These are phyloP conservation scores for Adrianichthys oophorus DNA, from an alignment of 2,797 vertebrate genomes.

Conservation along the genomic window DNA sequence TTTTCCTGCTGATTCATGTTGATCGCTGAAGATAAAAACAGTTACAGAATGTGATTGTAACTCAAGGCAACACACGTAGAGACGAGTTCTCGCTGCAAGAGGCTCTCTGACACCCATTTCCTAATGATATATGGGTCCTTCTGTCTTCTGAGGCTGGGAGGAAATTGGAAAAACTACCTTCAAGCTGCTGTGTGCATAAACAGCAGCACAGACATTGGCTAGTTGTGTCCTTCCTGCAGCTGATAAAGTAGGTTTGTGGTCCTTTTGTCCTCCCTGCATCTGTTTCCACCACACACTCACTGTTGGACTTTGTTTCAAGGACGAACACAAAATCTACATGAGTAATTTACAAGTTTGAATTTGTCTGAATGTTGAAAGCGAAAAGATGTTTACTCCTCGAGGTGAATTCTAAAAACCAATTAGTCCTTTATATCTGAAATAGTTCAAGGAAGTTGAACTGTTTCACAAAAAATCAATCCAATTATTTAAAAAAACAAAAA, in stretches of 20 bases:
- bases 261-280: conserved; percentile 32
- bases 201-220: conserved; percentile 21
- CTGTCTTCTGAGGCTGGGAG: conserved; percentile 39
- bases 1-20: conserved; percentile 37
- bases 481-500: too few species aligned
- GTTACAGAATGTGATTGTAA: conserved; percentile 44
- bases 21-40: conserved; percentile 51
- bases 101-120: conserved; percentile 47
- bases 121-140: conserved; percentile 51
- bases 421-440: too few species aligned
- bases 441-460: too few species aligned
- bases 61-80: conserved; percentile 35
- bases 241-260: conserved; percentile 27
- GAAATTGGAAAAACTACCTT: conserved; percentile 55
- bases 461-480: too few species aligned
- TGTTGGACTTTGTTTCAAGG: conserved; percentile 48
- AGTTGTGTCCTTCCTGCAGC: conserved; percentile 29
- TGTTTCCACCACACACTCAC: conserved; percentile 29
- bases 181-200: conserved; percentile 33
- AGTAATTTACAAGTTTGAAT: too few species aligned
- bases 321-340: conserved; percentile 1
- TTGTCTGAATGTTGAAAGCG: too few species aligned
- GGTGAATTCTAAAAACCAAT: too few species aligned
- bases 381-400: too few species aligned
- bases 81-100: conserved; percentile 40